Base-by-base conservation (phyloP, 2,888 invertebrate species). In the Cylloceria caligata region DNA sequence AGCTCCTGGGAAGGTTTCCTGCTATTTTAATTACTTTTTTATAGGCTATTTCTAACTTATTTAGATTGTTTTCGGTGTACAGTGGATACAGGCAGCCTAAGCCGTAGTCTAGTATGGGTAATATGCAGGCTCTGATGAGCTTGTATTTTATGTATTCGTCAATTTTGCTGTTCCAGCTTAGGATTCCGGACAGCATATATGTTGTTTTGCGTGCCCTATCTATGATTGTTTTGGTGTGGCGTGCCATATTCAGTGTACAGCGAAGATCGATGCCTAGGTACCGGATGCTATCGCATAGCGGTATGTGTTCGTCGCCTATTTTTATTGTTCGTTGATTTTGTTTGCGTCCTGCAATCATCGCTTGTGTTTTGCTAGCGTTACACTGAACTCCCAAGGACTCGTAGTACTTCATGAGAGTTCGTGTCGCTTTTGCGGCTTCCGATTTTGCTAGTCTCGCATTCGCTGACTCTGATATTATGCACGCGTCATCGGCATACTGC, bases 31-130 rank as follows among this genome's bases (percentile, higher is more conserved):
- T 55, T 27, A 55, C 2, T 27, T 55, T 55, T 55, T 55, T 55
- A 13, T 55, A 55, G 1, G 55, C 55, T 30, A 55, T 55, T 55
- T 55, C 55, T 55, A 55, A 55, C n/a, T 55, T 30, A 55, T 55
- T 27, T 13, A 47, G 45, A 52, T 9, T 75, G 16, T 45, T 3
- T 3, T n/a, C n/a, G 3, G 1, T 45, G n/a, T 16, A 49, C 55
- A 55, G 21, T 76, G 27, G 36, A 49, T 57, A 42, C 16, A 42
- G 45, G 71, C 71, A 72, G 60, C 71, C 47, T 30, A 60, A n/a
- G 11, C 42, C 78, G 45, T 79, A 79, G n/a, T 79, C 72, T 34
- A 79, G 16, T 36, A 64, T 79, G 11, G 65, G 45, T 34, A 71
- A 16, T 42, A 79, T 71, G 55, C 72, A 72, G 21, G 77, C 77